Conservation (phyloP, 2,888 invertebrate genomes). For the Pyrocoelia pectoralis region DNA sequence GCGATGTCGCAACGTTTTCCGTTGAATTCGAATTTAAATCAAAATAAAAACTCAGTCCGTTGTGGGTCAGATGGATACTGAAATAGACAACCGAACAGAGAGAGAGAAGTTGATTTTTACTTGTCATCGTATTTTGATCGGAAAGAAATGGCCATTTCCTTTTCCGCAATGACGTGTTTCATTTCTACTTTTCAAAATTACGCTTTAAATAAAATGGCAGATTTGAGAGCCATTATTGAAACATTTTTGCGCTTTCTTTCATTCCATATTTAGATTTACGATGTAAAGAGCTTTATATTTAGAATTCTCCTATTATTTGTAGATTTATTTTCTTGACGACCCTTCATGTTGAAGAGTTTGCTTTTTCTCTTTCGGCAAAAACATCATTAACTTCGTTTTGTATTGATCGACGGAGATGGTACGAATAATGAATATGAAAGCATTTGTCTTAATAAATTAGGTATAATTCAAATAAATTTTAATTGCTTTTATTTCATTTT, state of each 20-base stretch:
- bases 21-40: no score
- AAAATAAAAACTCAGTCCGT: conserved; percentile 22
- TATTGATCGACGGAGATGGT: conserved; percentile 33
- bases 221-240: conserved; percentile 1
- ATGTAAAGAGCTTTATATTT: conserved; percentile 22
- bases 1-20: no score
- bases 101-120: conserved; percentile 21
- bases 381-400: conserved; percentile 37
- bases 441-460: conserved; percentile 29
- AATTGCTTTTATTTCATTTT: background rate
- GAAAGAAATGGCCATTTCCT: conserved; percentile 21
- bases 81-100: conserved; percentile 6
- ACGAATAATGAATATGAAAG: conserved; percentile 37
- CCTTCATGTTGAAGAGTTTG: conserved; percentile 24
- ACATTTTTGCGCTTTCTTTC: background rate
- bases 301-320: conserved; percentile 33
- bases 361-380: conserved; percentile 33
- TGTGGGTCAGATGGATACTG: conserved; percentile 15
- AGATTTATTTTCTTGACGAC: conserved; percentile 33
- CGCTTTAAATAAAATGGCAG: background rate
- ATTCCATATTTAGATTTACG: conserved; percentile 2
- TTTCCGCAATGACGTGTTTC: conserved; percentile 10
- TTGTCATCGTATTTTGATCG: conserved; percentile 16
- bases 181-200: conserved; percentile 13
- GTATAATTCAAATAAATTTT: conserved; percentile 29